Percentiles rank a stretch among this genome's conserved stretches.
These are phyloP conservation scores for Fregetta grallaria DNA, from an alignment of 2,113 vertebrate species.

Conservation along the genomic window DNA sequence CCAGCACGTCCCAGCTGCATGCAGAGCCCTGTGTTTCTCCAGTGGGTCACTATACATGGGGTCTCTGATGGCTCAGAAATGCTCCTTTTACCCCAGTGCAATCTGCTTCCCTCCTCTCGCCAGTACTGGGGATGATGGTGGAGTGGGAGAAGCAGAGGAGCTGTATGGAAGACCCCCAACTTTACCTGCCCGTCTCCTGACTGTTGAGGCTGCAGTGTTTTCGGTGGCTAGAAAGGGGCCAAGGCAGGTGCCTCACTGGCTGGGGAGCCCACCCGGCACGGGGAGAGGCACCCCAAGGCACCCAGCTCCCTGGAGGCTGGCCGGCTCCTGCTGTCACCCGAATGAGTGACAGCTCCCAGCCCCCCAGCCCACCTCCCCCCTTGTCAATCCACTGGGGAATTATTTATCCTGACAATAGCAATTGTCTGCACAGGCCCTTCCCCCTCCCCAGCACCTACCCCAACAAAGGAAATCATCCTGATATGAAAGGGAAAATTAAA, in stretches of 20 bases:
- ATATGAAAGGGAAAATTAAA: conserved; percentile 77
- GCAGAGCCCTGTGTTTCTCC: not conserved
- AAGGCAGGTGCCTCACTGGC: not conserved
- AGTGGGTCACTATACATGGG: fast-evolving
- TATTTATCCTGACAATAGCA: conserved; percentile 68
- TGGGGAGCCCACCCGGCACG: fast-evolving
- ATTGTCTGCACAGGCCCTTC: conserved; percentile 40
- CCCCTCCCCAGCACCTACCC: conserved; percentile 53
- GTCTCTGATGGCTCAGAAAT: not conserved
- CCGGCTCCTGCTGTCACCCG: not conserved
- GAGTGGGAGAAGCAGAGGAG: not conserved
- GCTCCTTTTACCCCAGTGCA: not conserved
- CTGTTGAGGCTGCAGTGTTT: fast-evolving
- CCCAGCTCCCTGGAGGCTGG: not conserved
- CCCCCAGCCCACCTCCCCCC: not conserved
- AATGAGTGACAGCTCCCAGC: conserved; percentile 39
- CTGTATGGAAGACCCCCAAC: not conserved
- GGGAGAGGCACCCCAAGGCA: not conserved
- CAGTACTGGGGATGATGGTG: fast-evolving
- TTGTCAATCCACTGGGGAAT: conserved; percentile 43
- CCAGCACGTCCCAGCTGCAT: fast-evolving
- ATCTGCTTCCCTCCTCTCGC: not conserved
- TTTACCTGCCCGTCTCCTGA: not conserved
- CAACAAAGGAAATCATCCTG: conserved; percentile 72
- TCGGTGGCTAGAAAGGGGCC: not conserved